Evolutionary conservation across 2,797 vertebrate species (phyloP), one percentile per base, ranked within the genome.

Genomic region (Enteromius fasciolatus): DNA sequence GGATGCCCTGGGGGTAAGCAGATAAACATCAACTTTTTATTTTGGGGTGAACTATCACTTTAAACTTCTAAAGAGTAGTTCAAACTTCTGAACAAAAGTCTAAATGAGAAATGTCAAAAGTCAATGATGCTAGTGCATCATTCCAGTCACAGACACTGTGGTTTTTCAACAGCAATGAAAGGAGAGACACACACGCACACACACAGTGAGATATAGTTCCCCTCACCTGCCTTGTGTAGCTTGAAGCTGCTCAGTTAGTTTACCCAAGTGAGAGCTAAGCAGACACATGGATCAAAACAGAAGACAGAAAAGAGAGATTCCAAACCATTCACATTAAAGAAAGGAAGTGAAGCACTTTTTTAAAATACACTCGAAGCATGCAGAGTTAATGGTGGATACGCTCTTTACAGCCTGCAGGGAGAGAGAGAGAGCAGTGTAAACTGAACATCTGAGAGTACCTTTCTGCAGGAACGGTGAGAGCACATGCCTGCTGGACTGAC

Each of bases 241-340:
- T 90, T 95, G 93, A 87, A 95, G 93, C 92, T 95, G 94, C 88
- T 95, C 94, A 89, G 93, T 94, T 90, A 95, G 94, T 92, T 94
- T 95, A 92, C 93, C 94, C 91, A 94, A 90, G 86, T 93, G 93
- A 89, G 93, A 94, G 89, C 93, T 94, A 89, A 84, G 87, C 88
- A 81, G 63, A 87, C 41, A 86, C 78, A 87, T 78, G 84, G 41
- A 83, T 85, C 11, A 87, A 46, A 61, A 80, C 52, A 70, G 76
- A 57, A 70, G 14, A 50, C 76, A 80, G 69, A 63, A 36, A 73
- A 70, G n/a, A 76, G 48, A 84, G 54, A 63, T 41, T 9, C 20
- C 59, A 70, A 7, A 61, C 67, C 23, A 48, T 75, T 78, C 23
- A 68, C n/a, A 52, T 44, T 39, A 74, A 81, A 12, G 15, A 54